phyloP scores from a whole-genome alignment of 2,113 vertebrate species.

The Neoarius graeffei region DNA sequence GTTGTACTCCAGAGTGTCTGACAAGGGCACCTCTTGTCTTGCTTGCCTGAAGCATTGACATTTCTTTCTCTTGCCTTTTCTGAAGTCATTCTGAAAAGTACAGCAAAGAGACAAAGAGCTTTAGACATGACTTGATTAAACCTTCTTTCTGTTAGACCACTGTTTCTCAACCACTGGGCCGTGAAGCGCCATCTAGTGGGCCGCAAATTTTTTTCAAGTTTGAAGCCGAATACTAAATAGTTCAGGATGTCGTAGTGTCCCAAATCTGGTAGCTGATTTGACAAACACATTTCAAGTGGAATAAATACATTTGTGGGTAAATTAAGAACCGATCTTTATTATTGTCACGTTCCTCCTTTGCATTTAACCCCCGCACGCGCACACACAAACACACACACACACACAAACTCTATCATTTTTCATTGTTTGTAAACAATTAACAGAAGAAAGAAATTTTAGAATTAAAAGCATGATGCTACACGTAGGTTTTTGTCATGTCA shows the following conservation, averaged over 20 bases:
- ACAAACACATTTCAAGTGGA: no score
- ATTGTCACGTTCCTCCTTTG: no score
- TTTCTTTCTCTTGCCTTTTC: slow-evolving; percentile 1
- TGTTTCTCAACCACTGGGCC: no score
- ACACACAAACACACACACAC: no score
- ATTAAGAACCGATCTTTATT: no score
- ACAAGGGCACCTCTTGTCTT: background rate
- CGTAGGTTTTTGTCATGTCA: background rate
- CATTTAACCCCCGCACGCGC: no score
- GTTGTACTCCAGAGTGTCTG: background rate
- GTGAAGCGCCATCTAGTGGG: no score
- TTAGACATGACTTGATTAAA: background rate
- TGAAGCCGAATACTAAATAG: no score
- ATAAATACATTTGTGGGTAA: no score
- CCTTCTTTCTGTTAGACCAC: background rate
- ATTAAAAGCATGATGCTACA: background rate
- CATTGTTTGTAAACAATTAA: background rate
- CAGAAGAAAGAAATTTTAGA: background rate
- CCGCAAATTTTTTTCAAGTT: no score
- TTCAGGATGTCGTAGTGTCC: no score
- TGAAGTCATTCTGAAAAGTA: background rate
- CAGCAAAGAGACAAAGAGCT: background rate
- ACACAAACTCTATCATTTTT: background rate
- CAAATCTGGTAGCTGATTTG: no score
- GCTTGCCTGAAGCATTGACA: background rate